Base-by-base conservation (phyloP, 2,888 invertebrate genomes). In the Dexiosoma caninum region DNA sequence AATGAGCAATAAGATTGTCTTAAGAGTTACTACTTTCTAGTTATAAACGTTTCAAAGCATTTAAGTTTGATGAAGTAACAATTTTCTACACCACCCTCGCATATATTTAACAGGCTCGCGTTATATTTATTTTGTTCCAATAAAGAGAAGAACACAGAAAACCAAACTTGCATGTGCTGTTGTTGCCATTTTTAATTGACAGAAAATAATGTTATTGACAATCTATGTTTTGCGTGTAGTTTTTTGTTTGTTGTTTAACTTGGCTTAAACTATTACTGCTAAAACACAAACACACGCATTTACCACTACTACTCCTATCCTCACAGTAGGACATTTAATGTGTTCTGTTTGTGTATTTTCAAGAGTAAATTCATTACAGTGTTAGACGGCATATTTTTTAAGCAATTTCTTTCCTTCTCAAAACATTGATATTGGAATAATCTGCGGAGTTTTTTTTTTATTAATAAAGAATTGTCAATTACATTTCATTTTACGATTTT, bases 141-240 rank as follows among this genome's bases (percentile, higher is more conserved):
- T 32, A 66, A 77, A 32, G 30, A 70, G 53, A 70, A 67, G 14
- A 67, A 40, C 27, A 16, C 7, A 42, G 16, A 64, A 55, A 64
- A 59, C 5, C 10, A 40, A 44, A 37, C 49, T 35, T 14, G 46
- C 60, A 57, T 81, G 46, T 81, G 72, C 77, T 80, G 67, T 81
- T 81, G 67, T 78, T 83, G 77, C 71, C 72, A 70, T 69, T 81
- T 83, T 83, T 84, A 84, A 84, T 84, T 84, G 84, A 83, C 84
- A 82, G 83, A 83, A 83, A 82, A 82, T 83, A 83, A 84, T 83
- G 82, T 83, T 84, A 81, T 82, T 84, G 84, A 82, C 83, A 83
- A 83, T 78, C 74, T 75, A 69, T 71, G 67, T 62, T 55, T 57
- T 60, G 42, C 21, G 60, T 40, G 53, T 46, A 21, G n/a, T 46